Evolutionary conservation across 2,888 invertebrate species (phyloP), one percentile per base, ranked within the genome.

Genomic region (Clivina fossor): DNA sequence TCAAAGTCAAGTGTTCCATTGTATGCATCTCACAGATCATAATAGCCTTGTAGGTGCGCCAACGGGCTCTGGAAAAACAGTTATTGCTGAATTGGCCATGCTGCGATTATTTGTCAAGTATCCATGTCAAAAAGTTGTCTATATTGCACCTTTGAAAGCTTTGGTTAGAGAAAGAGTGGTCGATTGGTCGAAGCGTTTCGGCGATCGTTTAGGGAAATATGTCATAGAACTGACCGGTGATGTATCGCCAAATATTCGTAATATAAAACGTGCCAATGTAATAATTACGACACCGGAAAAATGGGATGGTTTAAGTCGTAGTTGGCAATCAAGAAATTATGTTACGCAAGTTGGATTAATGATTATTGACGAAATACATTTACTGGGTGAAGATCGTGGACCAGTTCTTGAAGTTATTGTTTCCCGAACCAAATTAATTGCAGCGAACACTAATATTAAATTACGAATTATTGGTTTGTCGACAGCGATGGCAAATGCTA

Each of bases 271-370:
- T 46, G 88, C 96, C 0, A 88, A 92, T 70, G 86, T 99, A 1
- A 98, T 99, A 63, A 94, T 99, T 0, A 99, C 99, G 0, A 99
- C 99, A 0, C 99, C 99, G 0, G 99, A 99, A 75, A 99, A 99
- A 73, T 99, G 99, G 99, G 99, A 99, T 74, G 98, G 98, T 49
- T 93, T 99, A 67, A 96, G 95, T 74, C 83, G 98, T 57, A 94
- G 93, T 59, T 99, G 98, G 98, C 95, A 97, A 70, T 96, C 93
- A 0, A 82, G 99, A 63, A 88, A 86, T 71, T 99, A 98, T 68
- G 98, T 99, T 0, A 83, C 85, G 54, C 84, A 92, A 66, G 95
- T 98, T 0, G 86, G 90, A 0, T 77, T 98, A 4, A 90, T 98
- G 60, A 86, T 99, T 22, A 97, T 99, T 61, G 99, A 99, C 71